Evolutionary conservation across 2,113 vertebrate species (phyloP).

Genomic region (Zootoca vivipara): DNA sequence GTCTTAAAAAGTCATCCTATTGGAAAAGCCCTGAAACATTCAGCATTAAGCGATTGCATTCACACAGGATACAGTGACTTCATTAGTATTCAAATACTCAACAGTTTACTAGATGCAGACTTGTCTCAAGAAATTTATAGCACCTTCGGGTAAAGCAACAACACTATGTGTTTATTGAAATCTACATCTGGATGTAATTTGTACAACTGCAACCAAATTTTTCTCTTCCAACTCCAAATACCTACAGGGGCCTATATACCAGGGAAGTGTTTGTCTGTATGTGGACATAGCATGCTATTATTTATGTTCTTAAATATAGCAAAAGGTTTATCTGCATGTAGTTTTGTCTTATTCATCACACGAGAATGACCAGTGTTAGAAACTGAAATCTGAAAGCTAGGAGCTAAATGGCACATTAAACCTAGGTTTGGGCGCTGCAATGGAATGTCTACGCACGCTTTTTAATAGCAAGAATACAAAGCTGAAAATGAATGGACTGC

Average conservation of each 20-base stretch:
- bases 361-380: slow-evolving; percentile 14
- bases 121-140: slow-evolving; percentile 66
- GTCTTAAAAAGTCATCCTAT: background rate
- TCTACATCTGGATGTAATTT: slow-evolving; percentile 77
- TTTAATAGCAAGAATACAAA: no score
- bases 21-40: background rate
- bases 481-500: no score
- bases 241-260: slow-evolving; percentile 67
- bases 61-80: slow-evolving; percentile 28
- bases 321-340: slow-evolving; percentile 64
- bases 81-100: slow-evolving; percentile 24
- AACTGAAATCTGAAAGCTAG: no score
- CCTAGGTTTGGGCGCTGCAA: no score
- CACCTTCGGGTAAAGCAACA: slow-evolving; percentile 65
- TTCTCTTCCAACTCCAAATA: slow-evolving; percentile 54
- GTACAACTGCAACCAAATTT: slow-evolving; percentile 66
- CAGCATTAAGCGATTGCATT: background rate
- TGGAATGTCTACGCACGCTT: no score
- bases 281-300: slow-evolving; percentile 40
- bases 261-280: slow-evolving; percentile 61
- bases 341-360: slow-evolving; percentile 49
- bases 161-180: slow-evolving; percentile 72
- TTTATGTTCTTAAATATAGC: slow-evolving; percentile 73
- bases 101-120: slow-evolving; percentile 35
- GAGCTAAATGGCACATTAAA: no score